Conservation (phyloP, 2,888 invertebrate species). For the Dryadula phaetusa region DNA sequence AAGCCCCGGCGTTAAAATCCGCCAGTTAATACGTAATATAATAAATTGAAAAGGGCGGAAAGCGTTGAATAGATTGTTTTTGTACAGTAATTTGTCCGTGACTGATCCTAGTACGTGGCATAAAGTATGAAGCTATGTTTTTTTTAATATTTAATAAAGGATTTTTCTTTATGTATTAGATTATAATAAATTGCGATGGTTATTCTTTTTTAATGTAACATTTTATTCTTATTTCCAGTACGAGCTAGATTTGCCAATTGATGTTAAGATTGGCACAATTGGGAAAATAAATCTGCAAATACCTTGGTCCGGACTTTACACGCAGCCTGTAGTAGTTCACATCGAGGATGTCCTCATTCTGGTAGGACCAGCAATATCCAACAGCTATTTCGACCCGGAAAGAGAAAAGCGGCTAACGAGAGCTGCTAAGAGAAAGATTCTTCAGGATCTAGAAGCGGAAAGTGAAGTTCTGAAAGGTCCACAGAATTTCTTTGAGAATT, state of each 20-base stretch:
- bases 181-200: background rate
- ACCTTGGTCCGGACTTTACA: constrained; percentile 91
- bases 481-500: constrained; percentile 88
- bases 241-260: constrained; percentile 91
- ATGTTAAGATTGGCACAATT: constrained; percentile 91
- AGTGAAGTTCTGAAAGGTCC: constrained; percentile 86
- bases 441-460: constrained; percentile 87
- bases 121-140: too few relatives aligned
- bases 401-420: constrained; percentile 88
- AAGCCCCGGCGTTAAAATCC: too few relatives aligned
- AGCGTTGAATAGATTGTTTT: too few relatives aligned
- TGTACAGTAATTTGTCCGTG: too few relatives aligned
- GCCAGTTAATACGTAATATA: too few relatives aligned
- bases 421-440: constrained; percentile 88
- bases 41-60: too few relatives aligned
- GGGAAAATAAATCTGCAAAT: constrained; percentile 90
- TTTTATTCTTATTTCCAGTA: constrained; percentile 83
- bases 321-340: constrained; percentile 88
- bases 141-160: too few relatives aligned
- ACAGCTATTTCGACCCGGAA: constrained; percentile 88
- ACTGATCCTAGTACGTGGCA: too few relatives aligned
- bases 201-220: background rate
- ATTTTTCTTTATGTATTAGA: background rate
- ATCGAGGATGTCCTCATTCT: constrained; percentile 91
- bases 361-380: constrained; percentile 89